Percentiles rank a stretch among this genome's conserved stretches.
Conservation (phyloP, 1,140 invertebrate species). For the Babylonia areolata region DNA sequence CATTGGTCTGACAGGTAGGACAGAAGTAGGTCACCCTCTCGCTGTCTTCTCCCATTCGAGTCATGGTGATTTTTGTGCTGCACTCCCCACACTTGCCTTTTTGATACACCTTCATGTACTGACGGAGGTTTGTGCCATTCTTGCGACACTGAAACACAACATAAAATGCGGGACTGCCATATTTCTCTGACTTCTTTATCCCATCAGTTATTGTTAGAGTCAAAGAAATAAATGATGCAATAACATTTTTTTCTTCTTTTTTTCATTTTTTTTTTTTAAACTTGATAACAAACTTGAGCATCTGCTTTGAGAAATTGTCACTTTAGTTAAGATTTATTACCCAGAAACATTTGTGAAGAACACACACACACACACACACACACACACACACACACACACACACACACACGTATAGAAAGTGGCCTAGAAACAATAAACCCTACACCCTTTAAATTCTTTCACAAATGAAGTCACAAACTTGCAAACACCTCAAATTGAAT, state of each 20-base stretch:
- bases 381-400: too few species aligned
- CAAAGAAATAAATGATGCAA: background rate
- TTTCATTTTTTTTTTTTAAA: background rate
- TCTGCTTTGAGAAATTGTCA: too few species aligned
- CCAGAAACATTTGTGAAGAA: too few species aligned
- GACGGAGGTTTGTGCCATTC: conserved; percentile 57
- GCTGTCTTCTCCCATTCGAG: conserved; percentile 67
- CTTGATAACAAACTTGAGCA: too few species aligned
- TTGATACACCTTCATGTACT: conserved; percentile 67
- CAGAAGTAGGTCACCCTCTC: conserved; percentile 69
- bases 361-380: too few species aligned
- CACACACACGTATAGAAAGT: too few species aligned
- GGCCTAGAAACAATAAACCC: too few species aligned
- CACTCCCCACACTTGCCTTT: conserved; percentile 63
- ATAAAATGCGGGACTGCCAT: background rate
- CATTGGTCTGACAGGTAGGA: conserved; percentile 64
- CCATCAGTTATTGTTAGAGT: too few species aligned
- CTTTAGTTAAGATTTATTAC: too few species aligned
- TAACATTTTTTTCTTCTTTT: background rate
- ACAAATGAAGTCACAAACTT: too few species aligned
- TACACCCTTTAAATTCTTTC: too few species aligned
- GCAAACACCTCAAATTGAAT: too few species aligned
- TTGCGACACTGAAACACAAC: conserved; percentile 62
- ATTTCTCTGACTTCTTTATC: background rate
- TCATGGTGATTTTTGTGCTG: conserved; percentile 59